Conservation (phyloP, 2,888 invertebrate species). For the Bedellia somnulentella region DNA sequence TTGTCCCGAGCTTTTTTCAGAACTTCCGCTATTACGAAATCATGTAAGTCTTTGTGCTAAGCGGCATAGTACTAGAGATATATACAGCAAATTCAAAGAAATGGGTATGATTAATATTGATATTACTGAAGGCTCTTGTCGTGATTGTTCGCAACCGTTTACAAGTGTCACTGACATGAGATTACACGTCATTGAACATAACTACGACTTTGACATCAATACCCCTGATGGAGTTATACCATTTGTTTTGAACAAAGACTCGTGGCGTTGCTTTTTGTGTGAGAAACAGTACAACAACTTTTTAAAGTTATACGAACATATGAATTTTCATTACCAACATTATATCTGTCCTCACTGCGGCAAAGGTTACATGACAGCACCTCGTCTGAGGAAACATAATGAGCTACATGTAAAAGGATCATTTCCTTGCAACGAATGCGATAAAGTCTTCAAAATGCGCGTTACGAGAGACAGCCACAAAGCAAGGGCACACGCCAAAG, state of each 20-base stretch:
- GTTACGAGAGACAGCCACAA: neutral
- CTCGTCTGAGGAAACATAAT: neutral
- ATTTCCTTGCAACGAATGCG: neutral
- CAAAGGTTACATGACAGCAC: slow-evolving; percentile 24
- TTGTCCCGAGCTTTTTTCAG: slow-evolving; percentile 38
- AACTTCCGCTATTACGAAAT: slow-evolving; percentile 25
- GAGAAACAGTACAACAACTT: slow-evolving; percentile 18
- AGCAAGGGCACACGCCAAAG: neutral
- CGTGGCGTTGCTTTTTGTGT: slow-evolving; percentile 22
- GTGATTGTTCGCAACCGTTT: slow-evolving; percentile 24
- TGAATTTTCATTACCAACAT: slow-evolving; percentile 43
- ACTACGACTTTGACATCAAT: slow-evolving; percentile 23
- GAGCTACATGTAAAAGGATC: neutral
- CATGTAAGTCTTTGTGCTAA: slow-evolving; percentile 30
- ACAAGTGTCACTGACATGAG: slow-evolving; percentile 25
- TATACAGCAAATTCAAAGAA: slow-evolving; percentile 45
- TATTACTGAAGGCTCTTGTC: slow-evolving; percentile 28
- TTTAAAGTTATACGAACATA: slow-evolving; percentile 28
- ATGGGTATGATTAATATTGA: slow-evolving; percentile 47
- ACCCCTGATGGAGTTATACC: slow-evolving; percentile 44
- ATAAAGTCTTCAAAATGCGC: neutral
- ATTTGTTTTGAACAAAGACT: slow-evolving; percentile 14
- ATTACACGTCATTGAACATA: slow-evolving; percentile 30
- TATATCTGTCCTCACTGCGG: slow-evolving; percentile 45
- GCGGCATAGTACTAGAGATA: slow-evolving; percentile 29